A percentile compares a stretch with the other conserved stretches of the same genome.
Evolutionary conservation across 2,888 invertebrate species (phyloP).

Genomic region (Sicus ferrugineus): DNA sequence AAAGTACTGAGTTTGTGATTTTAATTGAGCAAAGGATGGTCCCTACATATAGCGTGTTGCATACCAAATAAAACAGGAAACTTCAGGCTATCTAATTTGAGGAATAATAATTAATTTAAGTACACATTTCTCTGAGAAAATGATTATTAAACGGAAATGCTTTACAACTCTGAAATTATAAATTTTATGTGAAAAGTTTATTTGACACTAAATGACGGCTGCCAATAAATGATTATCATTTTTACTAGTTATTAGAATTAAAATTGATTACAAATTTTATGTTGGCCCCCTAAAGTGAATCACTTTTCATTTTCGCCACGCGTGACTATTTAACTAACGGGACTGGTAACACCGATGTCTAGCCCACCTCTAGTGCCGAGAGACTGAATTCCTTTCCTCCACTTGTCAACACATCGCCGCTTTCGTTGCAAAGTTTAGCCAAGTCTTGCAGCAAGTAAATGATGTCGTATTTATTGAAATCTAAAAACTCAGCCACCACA

Average conservation of each 20-base stretch:
- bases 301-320: neutral
- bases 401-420: constrained; percentile 78
- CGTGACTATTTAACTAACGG: neutral
- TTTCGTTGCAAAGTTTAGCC: constrained; percentile 78
- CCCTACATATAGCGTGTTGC: neutral
- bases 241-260: too few relatives aligned
- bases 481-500: constrained; percentile 82
- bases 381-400: constrained; percentile 72
- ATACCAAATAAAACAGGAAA: neutral
- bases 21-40: neutral
- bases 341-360: too few relatives aligned
- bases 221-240: too few relatives aligned
- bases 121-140: too few relatives aligned
- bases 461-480: constrained; percentile 90
- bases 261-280: too few relatives aligned
- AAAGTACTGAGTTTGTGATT: neutral
- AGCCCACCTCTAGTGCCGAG: constrained; percentile 77
- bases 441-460: constrained; percentile 82
- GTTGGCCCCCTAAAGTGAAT: neutral
- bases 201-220: too few relatives aligned
- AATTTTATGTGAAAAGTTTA: too few relatives aligned
- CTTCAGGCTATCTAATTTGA: too few relatives aligned
- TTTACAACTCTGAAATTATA: too few relatives aligned
- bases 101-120: too few relatives aligned
- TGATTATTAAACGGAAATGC: too few relatives aligned